Evolutionary conservation across 2,113 vertebrate genomes (phyloP).

Genomic region (Perca flavescens): DNA sequence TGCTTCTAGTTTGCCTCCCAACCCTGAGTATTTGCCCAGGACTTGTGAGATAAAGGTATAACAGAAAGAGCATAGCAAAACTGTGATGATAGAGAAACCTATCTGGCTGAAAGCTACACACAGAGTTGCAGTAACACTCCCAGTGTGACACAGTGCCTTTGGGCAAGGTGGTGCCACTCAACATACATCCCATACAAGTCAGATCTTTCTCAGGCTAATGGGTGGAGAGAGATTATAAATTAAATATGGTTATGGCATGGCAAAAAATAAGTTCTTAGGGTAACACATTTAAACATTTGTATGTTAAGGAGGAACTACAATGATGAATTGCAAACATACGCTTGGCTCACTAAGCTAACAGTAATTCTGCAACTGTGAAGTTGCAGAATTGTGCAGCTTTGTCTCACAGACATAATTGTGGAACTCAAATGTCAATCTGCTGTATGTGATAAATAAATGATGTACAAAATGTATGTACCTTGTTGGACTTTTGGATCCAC

Average conservation of each 20-base stretch:
- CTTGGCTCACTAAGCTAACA: not conserved
- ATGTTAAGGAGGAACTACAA: not conserved
- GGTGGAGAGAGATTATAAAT: slow-evolving; percentile 21
- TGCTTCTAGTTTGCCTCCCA: slow-evolving; percentile 56
- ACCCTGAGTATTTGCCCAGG: slow-evolving; percentile 59
- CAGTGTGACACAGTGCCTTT: slow-evolving; percentile 22
- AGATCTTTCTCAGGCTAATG: slow-evolving; percentile 19
- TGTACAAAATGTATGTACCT: too few species aligned
- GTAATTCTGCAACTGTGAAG: not conserved
- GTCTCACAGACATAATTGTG: not conserved
- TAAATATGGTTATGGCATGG: not conserved
- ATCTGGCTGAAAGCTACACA: slow-evolving; percentile 1
- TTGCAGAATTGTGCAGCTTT: not conserved
- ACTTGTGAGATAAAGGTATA: slow-evolving; percentile 50
- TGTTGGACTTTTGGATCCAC: too few species aligned
- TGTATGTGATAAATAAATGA: too few species aligned
- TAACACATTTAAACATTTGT: not conserved
- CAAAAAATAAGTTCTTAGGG: not conserved
- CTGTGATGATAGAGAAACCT: slow-evolving; percentile 39
- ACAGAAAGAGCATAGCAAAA: slow-evolving; percentile 17
- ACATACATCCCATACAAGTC: slow-evolving; percentile 39
- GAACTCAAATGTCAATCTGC: too few species aligned
- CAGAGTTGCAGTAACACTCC: slow-evolving; percentile 38
- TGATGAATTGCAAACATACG: not conserved
- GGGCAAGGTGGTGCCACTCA: slow-evolving; percentile 35